These are phyloP conservation scores for Drosophila merina DNA, from an alignment of 2,888 invertebrate species.

Conservation along the genomic window DNA sequence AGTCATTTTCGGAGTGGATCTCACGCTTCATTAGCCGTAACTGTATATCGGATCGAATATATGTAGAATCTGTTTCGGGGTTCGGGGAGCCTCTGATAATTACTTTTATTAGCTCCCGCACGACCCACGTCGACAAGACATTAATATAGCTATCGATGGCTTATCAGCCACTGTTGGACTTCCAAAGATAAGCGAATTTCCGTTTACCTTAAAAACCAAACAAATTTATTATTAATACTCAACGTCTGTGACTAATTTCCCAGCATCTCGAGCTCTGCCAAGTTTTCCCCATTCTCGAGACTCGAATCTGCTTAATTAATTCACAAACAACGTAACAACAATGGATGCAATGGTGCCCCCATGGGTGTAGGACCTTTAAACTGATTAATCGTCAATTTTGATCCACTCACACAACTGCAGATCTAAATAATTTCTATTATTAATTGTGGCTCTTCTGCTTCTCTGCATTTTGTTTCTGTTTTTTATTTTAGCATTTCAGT, in stretches of 20 bases:
- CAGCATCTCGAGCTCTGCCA: constrained; percentile 19
- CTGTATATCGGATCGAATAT: neutral
- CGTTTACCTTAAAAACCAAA: constrained; percentile 25
- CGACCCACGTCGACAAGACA: constrained; percentile 41
- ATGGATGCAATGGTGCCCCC: constrained; percentile 35
- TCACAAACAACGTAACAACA: constrained; percentile 40
- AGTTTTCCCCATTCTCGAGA: neutral
- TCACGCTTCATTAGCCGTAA: constrained; percentile 35
- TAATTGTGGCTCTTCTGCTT: constrained; percentile 25
- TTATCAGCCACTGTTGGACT: constrained; percentile 52
- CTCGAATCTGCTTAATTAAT: constrained; percentile 14
- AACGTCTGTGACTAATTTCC: constrained; percentile 46
- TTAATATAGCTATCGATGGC: constrained; percentile 15
- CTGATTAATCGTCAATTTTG: constrained; percentile 59
- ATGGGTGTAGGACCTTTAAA: constrained; percentile 62
- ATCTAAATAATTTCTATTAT: constrained; percentile 47
- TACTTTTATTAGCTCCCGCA: constrained; percentile 5
- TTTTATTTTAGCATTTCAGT: constrained; percentile 15
- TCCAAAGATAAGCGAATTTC: constrained; percentile 44
- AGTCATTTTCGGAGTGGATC: constrained; percentile 47
- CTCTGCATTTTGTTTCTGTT: neutral
- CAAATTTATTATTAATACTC: neutral
- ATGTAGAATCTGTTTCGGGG: no score
- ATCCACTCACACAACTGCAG: constrained; percentile 26
- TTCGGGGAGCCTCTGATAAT: neutral